A percentile compares a stretch with the other conserved stretches of the same genome.
phyloP scores from a whole-genome alignment of 2,888 invertebrate species.

The Cetonia aurata region DNA sequence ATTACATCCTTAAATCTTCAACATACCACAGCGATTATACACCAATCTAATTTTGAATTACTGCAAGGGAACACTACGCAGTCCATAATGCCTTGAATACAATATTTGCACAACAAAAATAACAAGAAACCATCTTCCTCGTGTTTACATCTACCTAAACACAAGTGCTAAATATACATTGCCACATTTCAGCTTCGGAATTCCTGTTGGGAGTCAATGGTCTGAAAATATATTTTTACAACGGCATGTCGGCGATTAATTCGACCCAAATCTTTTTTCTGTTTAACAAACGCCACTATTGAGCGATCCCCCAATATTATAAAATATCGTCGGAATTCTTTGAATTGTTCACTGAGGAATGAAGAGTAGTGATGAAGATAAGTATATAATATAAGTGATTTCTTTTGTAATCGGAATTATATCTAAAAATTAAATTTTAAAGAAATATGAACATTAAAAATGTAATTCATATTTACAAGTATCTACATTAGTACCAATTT shows the following conservation, averaged over 20 bases:
- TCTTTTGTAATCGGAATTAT: no score
- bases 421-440: no score
- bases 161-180: constrained; percentile 36
- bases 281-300: constrained; percentile 20
- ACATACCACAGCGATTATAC: no score
- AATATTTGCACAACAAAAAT: constrained; percentile 11
- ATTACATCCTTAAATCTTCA: no score
- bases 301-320: neutral
- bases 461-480: no score
- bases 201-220: constrained; percentile 41
- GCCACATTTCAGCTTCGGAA: constrained; percentile 30
- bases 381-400: neutral
- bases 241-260: constrained; percentile 40
- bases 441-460: no score
- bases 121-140: neutral
- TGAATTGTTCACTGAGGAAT: neutral
- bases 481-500: no score
- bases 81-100: neutral
- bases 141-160: constrained; percentile 25
- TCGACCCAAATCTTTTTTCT: constrained; percentile 25
- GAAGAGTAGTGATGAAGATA: neutral
- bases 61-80: neutral
- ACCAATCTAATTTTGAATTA: neutral
- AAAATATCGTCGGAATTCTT: no score
- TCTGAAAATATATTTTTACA: constrained; percentile 43